Evolutionary conservation across 2,888 invertebrate species (phyloP).

Genomic region (Spilarctia lutea): DNA sequence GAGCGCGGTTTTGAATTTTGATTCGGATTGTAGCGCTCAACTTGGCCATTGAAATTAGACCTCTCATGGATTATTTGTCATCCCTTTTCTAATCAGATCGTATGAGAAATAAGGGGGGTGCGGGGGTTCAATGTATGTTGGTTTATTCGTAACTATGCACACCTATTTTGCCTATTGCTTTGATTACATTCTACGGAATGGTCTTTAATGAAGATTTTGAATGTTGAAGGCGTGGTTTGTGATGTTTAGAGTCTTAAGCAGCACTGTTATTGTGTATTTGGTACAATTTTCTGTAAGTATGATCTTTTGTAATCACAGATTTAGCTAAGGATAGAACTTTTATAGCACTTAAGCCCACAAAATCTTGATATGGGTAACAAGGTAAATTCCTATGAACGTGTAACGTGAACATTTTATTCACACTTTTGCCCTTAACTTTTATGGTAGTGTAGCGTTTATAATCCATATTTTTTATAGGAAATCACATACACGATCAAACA

Average conservation of each 20-base stretch:
- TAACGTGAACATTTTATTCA: background rate
- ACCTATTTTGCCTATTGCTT: conserved; percentile 83
- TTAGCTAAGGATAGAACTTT: conserved; percentile 33
- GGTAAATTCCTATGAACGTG: background rate
- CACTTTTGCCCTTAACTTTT: background rate
- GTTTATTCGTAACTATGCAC: conserved; percentile 77
- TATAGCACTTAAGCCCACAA: conserved; percentile 17
- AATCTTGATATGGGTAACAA: conserved; percentile 20
- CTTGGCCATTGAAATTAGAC: conserved; percentile 77
- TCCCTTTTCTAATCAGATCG: conserved; percentile 63
- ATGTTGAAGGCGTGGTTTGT: conserved; percentile 71
- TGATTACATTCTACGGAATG: conserved; percentile 81
- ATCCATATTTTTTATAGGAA: background rate
- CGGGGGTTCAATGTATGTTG: conserved; percentile 60
- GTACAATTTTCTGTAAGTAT: conserved; percentile 46
- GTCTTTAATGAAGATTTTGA: conserved; percentile 82
- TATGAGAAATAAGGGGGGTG: conserved; percentile 48
- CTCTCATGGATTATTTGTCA: conserved; percentile 73
- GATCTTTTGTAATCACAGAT: conserved; percentile 45
- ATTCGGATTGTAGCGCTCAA: conserved; percentile 82
- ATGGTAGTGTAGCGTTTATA: background rate
- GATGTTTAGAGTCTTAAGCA: conserved; percentile 69
- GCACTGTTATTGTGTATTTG: conserved; percentile 58
- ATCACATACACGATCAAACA: background rate
- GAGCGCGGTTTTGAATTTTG: conserved; percentile 87